Evolutionary conservation across 2,888 invertebrate species (phyloP), one percentile per base, ranked within the genome.

Genomic region (Aporophyla nigra): DNA sequence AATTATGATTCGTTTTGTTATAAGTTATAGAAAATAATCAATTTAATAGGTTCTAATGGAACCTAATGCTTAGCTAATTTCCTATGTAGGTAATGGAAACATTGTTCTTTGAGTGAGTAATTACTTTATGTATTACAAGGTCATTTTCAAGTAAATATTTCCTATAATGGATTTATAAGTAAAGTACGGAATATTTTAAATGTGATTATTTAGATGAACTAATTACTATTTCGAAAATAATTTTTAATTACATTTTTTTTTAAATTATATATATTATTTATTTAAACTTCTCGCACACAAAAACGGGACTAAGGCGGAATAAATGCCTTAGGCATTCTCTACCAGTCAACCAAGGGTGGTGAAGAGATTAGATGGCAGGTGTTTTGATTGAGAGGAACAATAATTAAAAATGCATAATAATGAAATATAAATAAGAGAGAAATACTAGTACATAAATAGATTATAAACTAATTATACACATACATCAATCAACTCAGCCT

Each of bases 21-120:
- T 56, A 2, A 43, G 27, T 43, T 16, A 27, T 49, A 5, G 21
- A 56, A 56, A 72, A 16, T 24, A 33, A 49, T 61, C 7, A n/a
- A 69, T 46, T 62, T 54, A 49, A 61, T 40, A 21, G 21, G 21
- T 21, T 54, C 21, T 69, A 61, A 77, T 77, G 16, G 67, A 24
- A 67, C n/a, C 3, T 46, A 61, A 76, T 54, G 46, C 27, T 61
- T 54, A 16, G 16, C 24, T 53, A 61, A 76, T 77, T 78, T 61
- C 4, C 5, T 49, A 54, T 24, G 33, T 78, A 49, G 69, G 54
- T 78, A 61, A 76, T 59, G 58, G 27, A 77, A 53, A 76, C 33
- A 59, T 75, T 56, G 16, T 75, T 51, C 7, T 75, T n/a, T 46
- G 46, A 27, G 33, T 53, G 27, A n/a, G 12, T 62, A n/a, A 1